These are phyloP conservation scores for Poecilia velifera DNA, from an alignment of 2,797 vertebrate species.

Conservation along the genomic window DNA sequence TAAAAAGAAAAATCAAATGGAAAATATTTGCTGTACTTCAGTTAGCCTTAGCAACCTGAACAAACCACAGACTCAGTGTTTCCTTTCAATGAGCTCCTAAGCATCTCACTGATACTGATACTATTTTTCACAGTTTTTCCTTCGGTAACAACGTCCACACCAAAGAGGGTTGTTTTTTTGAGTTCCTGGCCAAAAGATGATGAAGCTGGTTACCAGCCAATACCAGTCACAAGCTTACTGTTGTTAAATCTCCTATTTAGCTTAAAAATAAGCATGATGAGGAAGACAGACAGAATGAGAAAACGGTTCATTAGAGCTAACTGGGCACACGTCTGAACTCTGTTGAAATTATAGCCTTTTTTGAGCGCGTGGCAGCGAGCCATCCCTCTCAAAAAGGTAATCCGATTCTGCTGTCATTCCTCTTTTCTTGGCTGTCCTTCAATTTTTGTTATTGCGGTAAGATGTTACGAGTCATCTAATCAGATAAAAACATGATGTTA, in stretches of 20 bases:
- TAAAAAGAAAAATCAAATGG: neutral
- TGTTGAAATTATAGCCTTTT: constrained; percentile 6
- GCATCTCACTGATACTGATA: neutral
- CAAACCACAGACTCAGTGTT: neutral
- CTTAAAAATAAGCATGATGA: neutral
- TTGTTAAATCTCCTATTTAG: neutral
- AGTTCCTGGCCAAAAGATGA: neutral
- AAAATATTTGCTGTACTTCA: neutral
- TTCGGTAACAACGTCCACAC: neutral
- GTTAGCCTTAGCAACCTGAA: neutral
- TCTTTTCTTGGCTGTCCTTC: constrained; percentile 41
- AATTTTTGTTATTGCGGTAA: constrained; percentile 24
- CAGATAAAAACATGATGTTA: constrained; percentile 5
- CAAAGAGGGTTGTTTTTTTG: neutral
- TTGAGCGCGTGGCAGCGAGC: constrained; percentile 23
- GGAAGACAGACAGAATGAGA: neutral
- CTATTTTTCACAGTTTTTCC: neutral
- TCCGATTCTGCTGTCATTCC: constrained; percentile 25
- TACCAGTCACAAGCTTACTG: neutral
- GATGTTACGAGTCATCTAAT: constrained; percentile 28
- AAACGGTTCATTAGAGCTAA: neutral
- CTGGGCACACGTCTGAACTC: neutral
- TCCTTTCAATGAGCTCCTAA: neutral
- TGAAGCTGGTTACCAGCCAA: neutral
- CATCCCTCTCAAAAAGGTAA: constrained; percentile 15